Evolutionary conservation across 2,113 vertebrate genomes (phyloP).

Genomic region (Vimba vimba): DNA sequence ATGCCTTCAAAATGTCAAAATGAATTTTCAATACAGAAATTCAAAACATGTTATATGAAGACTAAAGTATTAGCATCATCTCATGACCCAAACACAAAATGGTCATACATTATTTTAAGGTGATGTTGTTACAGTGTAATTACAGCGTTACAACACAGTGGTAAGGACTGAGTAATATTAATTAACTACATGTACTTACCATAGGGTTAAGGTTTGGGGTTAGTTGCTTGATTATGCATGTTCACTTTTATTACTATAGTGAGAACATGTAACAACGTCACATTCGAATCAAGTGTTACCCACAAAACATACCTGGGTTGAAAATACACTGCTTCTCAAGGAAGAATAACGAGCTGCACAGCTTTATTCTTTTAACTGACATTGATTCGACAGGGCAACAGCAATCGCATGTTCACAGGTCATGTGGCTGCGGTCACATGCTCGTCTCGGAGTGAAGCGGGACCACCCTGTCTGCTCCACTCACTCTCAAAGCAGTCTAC

Average conservation of each 20-base stretch:
- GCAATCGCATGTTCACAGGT: conserved; percentile 25
- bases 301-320: background rate
- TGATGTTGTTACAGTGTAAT: too few relatives aligned
- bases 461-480: conserved; percentile 54
- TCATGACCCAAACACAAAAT: too few relatives aligned
- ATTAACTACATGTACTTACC: too few relatives aligned
- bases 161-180: too few relatives aligned
- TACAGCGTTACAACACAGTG: too few relatives aligned
- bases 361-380: conserved; percentile 16
- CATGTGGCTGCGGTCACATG: conserved; percentile 50
- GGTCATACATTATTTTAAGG: too few relatives aligned
- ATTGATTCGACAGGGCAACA: conserved; percentile 25
- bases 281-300: background rate
- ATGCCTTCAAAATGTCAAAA: too few relatives aligned
- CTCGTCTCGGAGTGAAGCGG: background rate
- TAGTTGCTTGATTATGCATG: too few relatives aligned
- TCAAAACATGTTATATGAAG: too few relatives aligned
- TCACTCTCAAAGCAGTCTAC: background rate
- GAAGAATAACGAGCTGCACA: background rate
- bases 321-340: background rate
- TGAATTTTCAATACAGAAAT: too few relatives aligned
- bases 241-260: background rate
- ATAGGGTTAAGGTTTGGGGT: too few relatives aligned
- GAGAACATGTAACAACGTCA: background rate
- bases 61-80: too few relatives aligned